phyloP scores from a whole-genome alignment of 2,888 invertebrate genomes.

The Cephus runcator region DNA sequence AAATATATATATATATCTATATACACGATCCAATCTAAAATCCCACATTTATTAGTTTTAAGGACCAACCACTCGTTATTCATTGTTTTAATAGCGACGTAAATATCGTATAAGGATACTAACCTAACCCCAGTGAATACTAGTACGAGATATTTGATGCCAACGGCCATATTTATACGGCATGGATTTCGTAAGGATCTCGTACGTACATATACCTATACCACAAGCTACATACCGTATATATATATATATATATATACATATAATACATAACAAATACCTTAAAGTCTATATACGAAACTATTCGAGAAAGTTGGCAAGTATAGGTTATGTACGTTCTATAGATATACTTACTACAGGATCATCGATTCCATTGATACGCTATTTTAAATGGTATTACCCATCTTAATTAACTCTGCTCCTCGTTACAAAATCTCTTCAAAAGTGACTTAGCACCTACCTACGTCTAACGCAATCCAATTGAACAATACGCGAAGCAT shows the following conservation, averaged over 20 bases:
- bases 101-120: neutral
- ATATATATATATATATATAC: neutral
- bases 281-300: neutral
- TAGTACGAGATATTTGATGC: neutral
- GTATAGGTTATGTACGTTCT: neutral
- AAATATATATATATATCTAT: conserved; percentile 10
- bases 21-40: neutral
- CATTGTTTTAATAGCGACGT: neutral
- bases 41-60: neutral
- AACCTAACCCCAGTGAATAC: neutral
- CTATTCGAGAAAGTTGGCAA: conserved; percentile 8
- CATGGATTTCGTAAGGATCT: neutral
- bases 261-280: neutral
- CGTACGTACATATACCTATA: neutral
- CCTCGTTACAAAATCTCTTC: neutral
- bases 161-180: neutral
- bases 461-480: neutral
- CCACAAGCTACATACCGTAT: neutral
- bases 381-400: neutral
- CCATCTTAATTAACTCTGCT: neutral
- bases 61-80: neutral
- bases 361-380: neutral
- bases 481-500: neutral
- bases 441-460: neutral
- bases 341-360: neutral